Percentiles rank a stretch among this genome's conserved stretches.
These are phyloP conservation scores for Enteromius afrohamiltoni DNA, from an alignment of 2,797 vertebrate genomes.

Conservation along the genomic window DNA sequence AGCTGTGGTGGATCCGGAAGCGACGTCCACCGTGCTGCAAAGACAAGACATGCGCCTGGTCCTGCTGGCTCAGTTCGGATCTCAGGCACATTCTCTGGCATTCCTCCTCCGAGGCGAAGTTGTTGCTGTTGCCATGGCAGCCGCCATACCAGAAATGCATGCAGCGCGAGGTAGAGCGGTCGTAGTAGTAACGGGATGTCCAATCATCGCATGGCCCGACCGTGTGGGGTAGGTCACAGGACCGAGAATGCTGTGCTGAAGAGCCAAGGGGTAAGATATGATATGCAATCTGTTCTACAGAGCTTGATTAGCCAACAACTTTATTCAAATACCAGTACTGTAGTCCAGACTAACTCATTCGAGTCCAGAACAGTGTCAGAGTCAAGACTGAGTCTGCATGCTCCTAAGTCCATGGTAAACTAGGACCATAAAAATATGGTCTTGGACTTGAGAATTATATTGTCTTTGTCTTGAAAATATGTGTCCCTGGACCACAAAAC, in stretches of 20 bases:
- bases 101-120: slow-evolving; percentile 83
- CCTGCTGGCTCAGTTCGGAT: slow-evolving; percentile 18
- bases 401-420: background rate
- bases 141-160: slow-evolving; percentile 93
- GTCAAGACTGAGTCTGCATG: background rate
- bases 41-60: slow-evolving; percentile 67
- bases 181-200: slow-evolving; percentile 85
- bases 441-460: background rate
- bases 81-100: slow-evolving; percentile 82
- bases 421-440: background rate
- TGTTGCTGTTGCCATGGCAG: slow-evolving; percentile 93
- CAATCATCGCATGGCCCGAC: slow-evolving; percentile 85
- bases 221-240: slow-evolving; percentile 86
- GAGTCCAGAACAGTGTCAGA: background rate
- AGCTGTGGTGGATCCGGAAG: slow-evolving; percentile 57
- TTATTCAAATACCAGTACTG: background rate
- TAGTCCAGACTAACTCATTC: background rate
- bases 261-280: background rate
- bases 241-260: slow-evolving; percentile 72
- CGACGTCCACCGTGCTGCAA: slow-evolving; percentile 54
- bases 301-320: background rate
- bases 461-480: background rate
- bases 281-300: slow-evolving; percentile 6
- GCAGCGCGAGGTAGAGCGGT: slow-evolving; percentile 82
- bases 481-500: background rate